These are phyloP conservation scores for Pempheris klunzingeri DNA, from an alignment of 2,797 vertebrate species.

Conservation along the genomic window DNA sequence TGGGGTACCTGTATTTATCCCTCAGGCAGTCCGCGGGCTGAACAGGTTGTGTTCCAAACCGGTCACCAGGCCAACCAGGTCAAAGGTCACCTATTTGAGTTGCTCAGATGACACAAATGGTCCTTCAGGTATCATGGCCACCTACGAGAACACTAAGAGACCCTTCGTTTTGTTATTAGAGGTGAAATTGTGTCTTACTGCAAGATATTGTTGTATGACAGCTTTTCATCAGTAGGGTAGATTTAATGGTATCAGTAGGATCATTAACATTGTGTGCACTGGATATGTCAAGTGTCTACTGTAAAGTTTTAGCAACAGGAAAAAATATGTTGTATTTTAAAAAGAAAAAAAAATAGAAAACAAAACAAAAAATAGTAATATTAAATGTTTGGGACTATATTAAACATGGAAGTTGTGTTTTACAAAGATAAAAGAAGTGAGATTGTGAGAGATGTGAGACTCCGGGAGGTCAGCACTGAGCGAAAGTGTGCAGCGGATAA, in stretches of 20 bases:
- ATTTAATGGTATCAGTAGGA: not conserved
- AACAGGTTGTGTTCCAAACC: conserved; percentile 66
- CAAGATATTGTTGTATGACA: not conserved
- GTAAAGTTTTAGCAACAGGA: not conserved
- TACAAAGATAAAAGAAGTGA: conserved; percentile 17
- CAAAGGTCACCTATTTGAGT: conserved; percentile 76
- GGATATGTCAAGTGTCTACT: no score
- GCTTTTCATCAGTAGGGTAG: not conserved
- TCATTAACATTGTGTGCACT: not conserved
- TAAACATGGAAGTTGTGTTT: not conserved
- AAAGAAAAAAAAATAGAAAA: not conserved
- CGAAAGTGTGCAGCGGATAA: conserved; percentile 59
- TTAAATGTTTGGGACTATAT: not conserved
- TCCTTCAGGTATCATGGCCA: conserved; percentile 65
- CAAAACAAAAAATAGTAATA: not conserved
- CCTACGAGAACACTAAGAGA: conserved; percentile 38
- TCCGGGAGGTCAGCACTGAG: conserved; percentile 17
- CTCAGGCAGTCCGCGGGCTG: conserved; percentile 49
- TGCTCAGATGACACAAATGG: conserved; percentile 79
- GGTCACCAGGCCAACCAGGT: conserved; percentile 77
- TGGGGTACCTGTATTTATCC: conserved; percentile 58
- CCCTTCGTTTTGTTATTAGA: conserved; percentile 46
- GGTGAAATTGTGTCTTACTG: conserved; percentile 31
- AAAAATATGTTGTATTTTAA: not conserved
- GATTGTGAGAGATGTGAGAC: conserved; percentile 18